A percentile compares a stretch with the other conserved stretches of the same genome.
Evolutionary conservation across 2,113 vertebrate species (phyloP).

Genomic region (Columbina picui): DNA sequence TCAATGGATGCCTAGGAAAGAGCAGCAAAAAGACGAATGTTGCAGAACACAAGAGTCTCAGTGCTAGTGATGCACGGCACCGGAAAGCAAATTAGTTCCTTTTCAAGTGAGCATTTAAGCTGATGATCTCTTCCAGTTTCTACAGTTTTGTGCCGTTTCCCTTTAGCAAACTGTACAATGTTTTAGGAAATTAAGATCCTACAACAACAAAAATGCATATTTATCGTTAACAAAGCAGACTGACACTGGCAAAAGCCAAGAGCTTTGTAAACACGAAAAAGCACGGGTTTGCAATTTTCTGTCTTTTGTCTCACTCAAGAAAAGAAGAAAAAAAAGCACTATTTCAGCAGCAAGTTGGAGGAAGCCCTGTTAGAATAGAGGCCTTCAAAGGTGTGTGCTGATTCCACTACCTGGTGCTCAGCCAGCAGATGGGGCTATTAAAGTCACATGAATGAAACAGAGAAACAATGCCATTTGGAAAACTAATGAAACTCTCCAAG

Average conservation of each 20-base stretch:
- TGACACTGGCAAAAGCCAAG: not conserved
- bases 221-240: not conserved
- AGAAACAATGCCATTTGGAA: conserved; percentile 5
- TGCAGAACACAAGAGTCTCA: not conserved
- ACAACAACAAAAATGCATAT: not conserved
- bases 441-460: conserved; percentile 47
- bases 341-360: not conserved
- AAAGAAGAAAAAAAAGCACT: not conserved
- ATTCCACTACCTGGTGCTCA: conserved; percentile 9
- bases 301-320: not conserved
- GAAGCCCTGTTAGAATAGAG: conserved; percentile 24
- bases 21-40: not conserved
- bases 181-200: not conserved
- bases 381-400: not conserved
- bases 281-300: not conserved
- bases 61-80: not conserved
- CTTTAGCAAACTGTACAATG: not conserved
- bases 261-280: not conserved
- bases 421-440: conserved; percentile 69
- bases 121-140: not conserved
- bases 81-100: not conserved
- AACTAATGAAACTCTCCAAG: conserved; percentile 20
- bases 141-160: not conserved
- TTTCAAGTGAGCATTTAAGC: not conserved
- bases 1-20: not conserved